A percentile compares a stretch with the other conserved stretches of the same genome.
Conservation (phyloP, 1,140 invertebrate species). For the Mizuhopecten yessoensis region DNA sequence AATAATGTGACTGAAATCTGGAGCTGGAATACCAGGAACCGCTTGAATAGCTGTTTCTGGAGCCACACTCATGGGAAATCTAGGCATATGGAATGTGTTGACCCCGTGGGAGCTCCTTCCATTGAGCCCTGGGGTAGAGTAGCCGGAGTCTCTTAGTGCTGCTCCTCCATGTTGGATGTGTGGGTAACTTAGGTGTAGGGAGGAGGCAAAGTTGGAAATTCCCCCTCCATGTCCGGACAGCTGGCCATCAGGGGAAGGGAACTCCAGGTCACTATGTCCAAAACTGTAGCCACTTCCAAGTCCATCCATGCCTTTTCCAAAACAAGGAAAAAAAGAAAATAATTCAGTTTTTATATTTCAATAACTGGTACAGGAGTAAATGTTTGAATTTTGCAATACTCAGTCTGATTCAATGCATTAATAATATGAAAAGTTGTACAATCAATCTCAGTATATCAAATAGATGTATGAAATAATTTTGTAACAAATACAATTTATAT, state of each 20-base stretch:
- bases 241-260: constrained; percentile 36
- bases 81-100: background rate
- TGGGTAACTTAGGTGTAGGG: background rate
- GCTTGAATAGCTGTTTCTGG: background rate
- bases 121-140: constrained; percentile 5
- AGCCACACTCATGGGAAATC: background rate
- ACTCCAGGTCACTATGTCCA: background rate
- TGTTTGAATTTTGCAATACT: too few species aligned
- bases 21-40: background rate
- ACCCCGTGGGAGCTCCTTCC: background rate
- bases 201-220: background rate
- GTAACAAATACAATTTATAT: too few species aligned
- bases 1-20: constrained; percentile 4
- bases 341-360: too few species aligned
- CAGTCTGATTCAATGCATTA: too few species aligned
- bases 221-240: constrained; percentile 11
- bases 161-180: background rate
- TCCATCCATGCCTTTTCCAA: constrained; percentile 6
- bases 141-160: background rate
- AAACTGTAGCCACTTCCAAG: constrained; percentile 19
- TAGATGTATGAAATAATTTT: too few species aligned
- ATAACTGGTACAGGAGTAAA: too few species aligned
- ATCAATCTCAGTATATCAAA: too few species aligned
- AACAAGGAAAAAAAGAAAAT: too few species aligned
- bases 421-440: too few species aligned